Conservation (phyloP, 64 coral and sea anemone species). For the Dendronephthya gigantea region DNA sequence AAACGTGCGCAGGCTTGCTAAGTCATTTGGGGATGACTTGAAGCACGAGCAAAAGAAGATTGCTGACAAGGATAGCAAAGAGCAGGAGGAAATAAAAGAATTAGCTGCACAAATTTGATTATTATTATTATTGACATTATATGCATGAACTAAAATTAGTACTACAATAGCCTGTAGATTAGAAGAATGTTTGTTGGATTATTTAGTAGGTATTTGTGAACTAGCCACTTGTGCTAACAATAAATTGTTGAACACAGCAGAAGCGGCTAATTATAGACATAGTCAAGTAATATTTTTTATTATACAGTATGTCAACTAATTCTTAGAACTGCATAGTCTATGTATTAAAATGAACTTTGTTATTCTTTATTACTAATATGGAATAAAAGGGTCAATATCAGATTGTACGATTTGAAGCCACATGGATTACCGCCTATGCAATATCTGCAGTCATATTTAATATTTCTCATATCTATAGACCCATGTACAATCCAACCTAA, state of each 20-base stretch:
- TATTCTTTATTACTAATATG: background rate
- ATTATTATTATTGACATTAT: background rate
- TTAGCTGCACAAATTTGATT: background rate
- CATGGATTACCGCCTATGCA: background rate
- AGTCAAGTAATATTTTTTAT: background rate
- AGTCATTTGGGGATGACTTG: slow-evolving; percentile 24
- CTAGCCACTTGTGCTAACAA: too few species aligned
- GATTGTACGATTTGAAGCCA: background rate
- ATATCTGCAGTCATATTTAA: too few species aligned
- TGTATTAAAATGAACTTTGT: background rate
- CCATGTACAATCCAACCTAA: too few species aligned
- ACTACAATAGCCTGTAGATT: too few species aligned
- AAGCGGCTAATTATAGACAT: background rate
- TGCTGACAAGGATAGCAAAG: slow-evolving; percentile 16
- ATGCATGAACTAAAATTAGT: background rate
- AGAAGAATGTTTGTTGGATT: too few species aligned
- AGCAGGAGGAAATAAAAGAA: slow-evolving; percentile 18
- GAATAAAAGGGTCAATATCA: background rate
- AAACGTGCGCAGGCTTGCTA: slow-evolving; percentile 37
- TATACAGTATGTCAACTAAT: background rate
- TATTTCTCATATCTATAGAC: too few species aligned
- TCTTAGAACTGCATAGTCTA: background rate
- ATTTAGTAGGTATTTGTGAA: too few species aligned
- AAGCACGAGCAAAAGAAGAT: slow-evolving; percentile 28
- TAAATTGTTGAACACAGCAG: background rate